phyloP scores from a whole-genome alignment of 2,888 invertebrate genomes.

The Lithophane semibrunnea region DNA sequence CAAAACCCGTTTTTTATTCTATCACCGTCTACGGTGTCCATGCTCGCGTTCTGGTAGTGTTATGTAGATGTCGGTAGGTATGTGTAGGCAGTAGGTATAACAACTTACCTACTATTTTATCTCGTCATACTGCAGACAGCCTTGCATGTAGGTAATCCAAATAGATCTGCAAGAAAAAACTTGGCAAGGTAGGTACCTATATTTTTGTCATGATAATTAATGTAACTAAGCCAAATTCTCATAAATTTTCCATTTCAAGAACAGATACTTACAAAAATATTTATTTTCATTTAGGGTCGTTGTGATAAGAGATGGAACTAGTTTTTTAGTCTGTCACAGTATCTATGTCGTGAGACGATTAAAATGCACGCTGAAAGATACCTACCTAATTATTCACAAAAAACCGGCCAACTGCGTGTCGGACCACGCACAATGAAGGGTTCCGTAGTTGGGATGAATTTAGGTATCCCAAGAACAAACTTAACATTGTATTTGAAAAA shows the following conservation, averaged over 20 bases:
- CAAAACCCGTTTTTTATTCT: too few species aligned
- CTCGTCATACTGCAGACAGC: background rate
- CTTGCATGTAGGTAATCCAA: background rate
- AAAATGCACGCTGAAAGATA: background rate
- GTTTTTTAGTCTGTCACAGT: slow-evolving; percentile 13
- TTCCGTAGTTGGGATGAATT: too few species aligned
- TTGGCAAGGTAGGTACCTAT: background rate
- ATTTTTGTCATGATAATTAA: slow-evolving; percentile 2
- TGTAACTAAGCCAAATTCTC: slow-evolving; percentile 14
- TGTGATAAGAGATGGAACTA: slow-evolving; percentile 23
- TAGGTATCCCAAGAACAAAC: too few species aligned
- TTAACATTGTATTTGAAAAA: too few species aligned
- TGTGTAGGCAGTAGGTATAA: too few species aligned
- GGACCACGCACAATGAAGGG: too few species aligned
- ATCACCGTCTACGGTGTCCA: too few species aligned
- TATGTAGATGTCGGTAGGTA: too few species aligned
- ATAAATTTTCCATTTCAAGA: slow-evolving; percentile 19
- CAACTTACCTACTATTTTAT: background rate
- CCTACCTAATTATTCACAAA: background rate
- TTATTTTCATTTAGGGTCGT: slow-evolving; percentile 27
- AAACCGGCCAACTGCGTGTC: too few species aligned
- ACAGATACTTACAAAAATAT: slow-evolving; percentile 12
- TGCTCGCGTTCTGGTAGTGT: too few species aligned
- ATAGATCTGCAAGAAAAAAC: background rate
- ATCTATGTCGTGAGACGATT: slow-evolving; percentile 3